Evolutionary conservation across 2,113 vertebrate species (phyloP), one percentile per base, ranked within the genome.

Genomic region (Anhinga rufa): DNA sequence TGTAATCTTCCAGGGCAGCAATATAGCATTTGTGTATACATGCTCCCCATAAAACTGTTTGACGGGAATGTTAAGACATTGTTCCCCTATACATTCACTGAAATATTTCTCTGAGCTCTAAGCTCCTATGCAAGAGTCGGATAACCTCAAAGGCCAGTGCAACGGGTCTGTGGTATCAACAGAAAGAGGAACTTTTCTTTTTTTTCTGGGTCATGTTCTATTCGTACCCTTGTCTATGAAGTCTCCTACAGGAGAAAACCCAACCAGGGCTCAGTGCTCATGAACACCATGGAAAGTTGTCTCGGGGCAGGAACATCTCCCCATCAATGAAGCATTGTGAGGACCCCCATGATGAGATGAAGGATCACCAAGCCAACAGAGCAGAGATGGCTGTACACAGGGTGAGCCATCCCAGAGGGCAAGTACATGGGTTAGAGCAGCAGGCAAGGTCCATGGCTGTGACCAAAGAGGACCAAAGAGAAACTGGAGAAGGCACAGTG

Each of bases 351-450:
- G 24, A 40, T 16, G 36, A 65, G 21, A 28, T 44, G 55, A 69
- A 72, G 46, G 6, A 40, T 66, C 58, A 48, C 18, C 24, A 49
- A n/a, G 32, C 42, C 54, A 65, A 70, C 22, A 62, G 52, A 81
- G 57, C 26, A 87, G 38, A 21, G 2, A 29, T 6, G 7, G 38
- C 5, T 9, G 11, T 58, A 49, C 25, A 16, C 2, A 22, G 71
- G 22, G 16, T 0, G 0, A 86, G 22, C 20, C 40, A 60, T 34
- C 14, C 34, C 5, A 9, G 22, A 36, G n/a, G 19, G 9, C 36
- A 60, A 44, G 28, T 19, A 46, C 31, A 4, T 5, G 7, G 19
- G 16, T 8, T 12, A 58, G 44, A 80, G 25, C 44, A 76, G 21
- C 34, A 75, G 75, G 25, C 28, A 60, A 85, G 21, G 12, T 29